Evolutionary conservation across 2,888 invertebrate genomes (phyloP).

Genomic region (Yponomeuta sedellus): DNA sequence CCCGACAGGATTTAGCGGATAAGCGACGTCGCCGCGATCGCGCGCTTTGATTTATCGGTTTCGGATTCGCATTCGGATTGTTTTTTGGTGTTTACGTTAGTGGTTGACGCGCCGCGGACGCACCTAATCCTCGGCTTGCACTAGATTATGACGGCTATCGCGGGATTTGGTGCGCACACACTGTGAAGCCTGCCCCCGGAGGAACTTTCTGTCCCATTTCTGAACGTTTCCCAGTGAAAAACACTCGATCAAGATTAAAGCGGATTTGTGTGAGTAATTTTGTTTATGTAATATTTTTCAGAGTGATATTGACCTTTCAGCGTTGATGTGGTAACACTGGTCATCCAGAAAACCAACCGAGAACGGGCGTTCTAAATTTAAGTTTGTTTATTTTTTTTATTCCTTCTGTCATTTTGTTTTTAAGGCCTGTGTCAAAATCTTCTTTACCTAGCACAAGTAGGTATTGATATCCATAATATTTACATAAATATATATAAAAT

Average conservation of each 20-base stretch:
- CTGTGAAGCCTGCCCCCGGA: conserved; percentile 47
- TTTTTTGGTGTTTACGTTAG: conserved; percentile 73
- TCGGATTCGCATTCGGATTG: conserved; percentile 64
- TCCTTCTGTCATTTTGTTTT: neutral
- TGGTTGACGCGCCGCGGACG: conserved; percentile 61
- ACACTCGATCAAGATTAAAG: conserved; percentile 10
- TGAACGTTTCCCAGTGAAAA: neutral
- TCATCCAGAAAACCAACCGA: neutral
- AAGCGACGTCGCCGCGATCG: conserved; percentile 70
- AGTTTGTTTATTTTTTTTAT: neutral
- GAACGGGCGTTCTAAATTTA: neutral
- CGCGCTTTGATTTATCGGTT: conserved; percentile 76
- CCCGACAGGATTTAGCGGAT: conserved; percentile 76
- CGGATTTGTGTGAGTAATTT: conserved; percentile 10
- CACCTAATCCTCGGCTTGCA: conserved; percentile 67
- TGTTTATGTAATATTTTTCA: neutral
- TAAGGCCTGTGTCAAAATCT: neutral
- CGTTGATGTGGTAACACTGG: neutral
- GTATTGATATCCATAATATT: no score
- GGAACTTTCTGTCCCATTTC: conserved; percentile 27
- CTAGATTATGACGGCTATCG: conserved; percentile 72
- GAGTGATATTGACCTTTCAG: neutral
- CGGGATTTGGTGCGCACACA: conserved; percentile 61
- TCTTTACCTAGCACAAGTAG: neutral
- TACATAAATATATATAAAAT: no score